Evolutionary conservation across 2,888 invertebrate genomes (phyloP).

Genomic region (Catocala sponsa): DNA sequence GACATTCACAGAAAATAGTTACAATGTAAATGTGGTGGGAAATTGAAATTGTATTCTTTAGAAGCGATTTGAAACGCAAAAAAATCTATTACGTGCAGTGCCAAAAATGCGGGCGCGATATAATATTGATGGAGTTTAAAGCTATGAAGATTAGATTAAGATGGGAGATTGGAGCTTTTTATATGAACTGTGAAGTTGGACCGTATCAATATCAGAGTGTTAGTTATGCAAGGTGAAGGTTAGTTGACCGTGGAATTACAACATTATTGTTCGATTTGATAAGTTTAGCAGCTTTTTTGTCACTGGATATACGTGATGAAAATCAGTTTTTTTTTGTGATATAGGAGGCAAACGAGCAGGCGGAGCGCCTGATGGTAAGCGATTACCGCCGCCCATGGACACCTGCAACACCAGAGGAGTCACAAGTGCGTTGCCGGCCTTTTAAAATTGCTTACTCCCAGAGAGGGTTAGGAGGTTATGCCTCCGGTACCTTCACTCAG

Average conservation of each 20-base stretch:
- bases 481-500: no score
- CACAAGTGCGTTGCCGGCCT: no score
- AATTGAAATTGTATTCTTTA: slow-evolving; percentile 67
- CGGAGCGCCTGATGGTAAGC: no score
- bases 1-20: slow-evolving; percentile 66
- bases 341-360: no score
- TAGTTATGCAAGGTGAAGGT: slow-evolving; percentile 15
- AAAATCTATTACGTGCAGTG: slow-evolving; percentile 56
- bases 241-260: slow-evolving; percentile 6
- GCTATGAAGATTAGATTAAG: slow-evolving; percentile 41
- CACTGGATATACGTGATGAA: neutral
- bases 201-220: slow-evolving; percentile 29
- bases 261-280: slow-evolving; percentile 6
- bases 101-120: slow-evolving; percentile 39
- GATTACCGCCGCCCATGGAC: no score
- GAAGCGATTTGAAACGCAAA: slow-evolving; percentile 58
- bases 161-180: slow-evolving; percentile 29
- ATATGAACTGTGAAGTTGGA: slow-evolving; percentile 37
- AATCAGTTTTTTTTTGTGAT: no score
- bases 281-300: neutral
- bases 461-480: no score
- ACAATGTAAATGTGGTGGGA: slow-evolving; percentile 66
- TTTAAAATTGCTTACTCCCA: no score
- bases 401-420: no score
- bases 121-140: slow-evolving; percentile 36